Conservation (phyloP, 1,140 invertebrate genomes). For the Scaptomyza montana region DNA sequence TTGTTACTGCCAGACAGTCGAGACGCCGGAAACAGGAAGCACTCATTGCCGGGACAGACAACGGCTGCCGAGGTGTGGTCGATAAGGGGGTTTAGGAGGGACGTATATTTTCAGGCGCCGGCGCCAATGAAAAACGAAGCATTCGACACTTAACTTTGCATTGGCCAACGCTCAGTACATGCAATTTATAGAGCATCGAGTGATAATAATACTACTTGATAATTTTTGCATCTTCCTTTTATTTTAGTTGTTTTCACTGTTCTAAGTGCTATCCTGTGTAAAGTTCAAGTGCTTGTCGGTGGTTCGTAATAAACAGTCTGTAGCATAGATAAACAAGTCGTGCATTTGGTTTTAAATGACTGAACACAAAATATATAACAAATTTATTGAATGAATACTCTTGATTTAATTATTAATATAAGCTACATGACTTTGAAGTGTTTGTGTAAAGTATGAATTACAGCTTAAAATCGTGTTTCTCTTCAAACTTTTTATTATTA, state of each 20-base stretch:
- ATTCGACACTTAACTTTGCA: conserved; percentile 47
- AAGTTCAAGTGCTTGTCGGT: conserved; percentile 15
- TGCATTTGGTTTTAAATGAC: neutral
- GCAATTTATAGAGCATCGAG: conserved; percentile 44
- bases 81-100: neutral
- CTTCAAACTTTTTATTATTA: too few relatives aligned
- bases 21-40: conserved; percentile 64
- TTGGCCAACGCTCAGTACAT: conserved; percentile 28
- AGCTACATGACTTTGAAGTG: too few relatives aligned
- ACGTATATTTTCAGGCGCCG: conserved; percentile 1
- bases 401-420: neutral
- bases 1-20: conserved; percentile 62
- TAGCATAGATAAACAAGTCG: neutral
- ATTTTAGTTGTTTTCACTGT: conserved; percentile 1
- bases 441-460: too few relatives aligned
- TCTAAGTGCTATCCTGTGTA: conserved; percentile 43
- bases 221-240: neutral
- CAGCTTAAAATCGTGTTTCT: too few relatives aligned
- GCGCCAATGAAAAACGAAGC: conserved; percentile 36
- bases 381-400: neutral
- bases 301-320: neutral
- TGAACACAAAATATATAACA: neutral
- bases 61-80: conserved; percentile 1
- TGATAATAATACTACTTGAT: conserved; percentile 42
- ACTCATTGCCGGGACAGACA: conserved; percentile 62